Base-by-base conservation (phyloP, 2,888 invertebrate genomes). In the Calephelis perditalis region DNA sequence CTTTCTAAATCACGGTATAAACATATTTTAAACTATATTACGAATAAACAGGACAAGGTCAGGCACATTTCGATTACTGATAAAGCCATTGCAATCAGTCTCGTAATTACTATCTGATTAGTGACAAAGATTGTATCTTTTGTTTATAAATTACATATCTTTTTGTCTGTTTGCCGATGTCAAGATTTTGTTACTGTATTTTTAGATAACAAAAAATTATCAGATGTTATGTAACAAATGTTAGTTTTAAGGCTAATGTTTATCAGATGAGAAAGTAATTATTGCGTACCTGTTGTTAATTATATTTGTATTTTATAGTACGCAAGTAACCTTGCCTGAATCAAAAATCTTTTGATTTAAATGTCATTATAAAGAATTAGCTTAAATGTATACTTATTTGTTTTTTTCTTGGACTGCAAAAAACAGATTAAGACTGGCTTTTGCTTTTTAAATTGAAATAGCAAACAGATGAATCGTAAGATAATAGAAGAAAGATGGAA, bases 21-120 rank as follows among this genome's bases (percentile, higher is more conserved):
- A 71, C 72, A 74, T 71, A 74, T 76, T 77, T 82, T 81, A 82
- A 77, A 81, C 68, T 67, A 81, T 82, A 86, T 84, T 86, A 88
- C 86, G 86, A 83, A 86, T 77, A 81, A 78, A 79, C 79, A 78
- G 73, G 71, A 79, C 86, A 88, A 88, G 87, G 87, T 75, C 77
- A 72, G 67, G 73, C 77, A 76, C 56, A 60, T 56, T 79, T 75
- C 65, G 83, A 83, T 84, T 75, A 74, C 70, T 74, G 83, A 86
- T 86, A 84, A 81, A 74, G 69, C 71, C 76, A 77, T 78, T 62
- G 61, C 59, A 65, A 63, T 67, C 61, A 66, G 61, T 64, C 63
- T 65, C 65, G 71, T 75, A 76, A 77, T 77, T 76, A 74, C 73
- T 67, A 64, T 66, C 73, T 61, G 55, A 54, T 60, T 82, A 79